Conservation (phyloP, 2,797 vertebrate genomes). For the Acanthis flammea region DNA sequence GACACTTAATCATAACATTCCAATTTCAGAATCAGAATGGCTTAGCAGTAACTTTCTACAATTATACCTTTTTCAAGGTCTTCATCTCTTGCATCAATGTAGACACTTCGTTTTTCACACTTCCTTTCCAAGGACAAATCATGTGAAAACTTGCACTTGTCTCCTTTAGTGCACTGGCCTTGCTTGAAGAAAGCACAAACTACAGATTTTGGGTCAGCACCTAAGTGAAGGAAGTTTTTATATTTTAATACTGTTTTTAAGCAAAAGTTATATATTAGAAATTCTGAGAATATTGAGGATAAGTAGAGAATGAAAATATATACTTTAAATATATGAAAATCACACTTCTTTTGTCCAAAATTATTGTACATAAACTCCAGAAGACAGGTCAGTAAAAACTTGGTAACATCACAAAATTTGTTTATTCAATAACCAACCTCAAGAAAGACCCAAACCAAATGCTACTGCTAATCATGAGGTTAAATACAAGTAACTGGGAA, state of each 20-base stretch:
- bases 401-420: background rate
- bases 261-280: background rate
- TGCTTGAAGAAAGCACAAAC: constrained; percentile 98
- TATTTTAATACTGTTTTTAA: background rate
- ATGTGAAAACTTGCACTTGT: constrained; percentile 98
- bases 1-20: background rate
- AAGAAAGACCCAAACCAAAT: background rate
- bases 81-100: constrained; percentile 93
- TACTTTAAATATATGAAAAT: background rate
- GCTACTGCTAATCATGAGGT: background rate
- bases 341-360: background rate
- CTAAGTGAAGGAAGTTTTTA: constrained; percentile 62
- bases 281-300: background rate
- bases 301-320: background rate
- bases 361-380: background rate
- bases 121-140: constrained; percentile 94
- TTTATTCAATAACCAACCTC: background rate
- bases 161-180: constrained; percentile 97
- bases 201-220: constrained; percentile 96
- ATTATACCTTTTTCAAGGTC: constrained; percentile 91
- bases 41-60: background rate
- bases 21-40: background rate
- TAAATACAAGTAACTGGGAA: background rate
- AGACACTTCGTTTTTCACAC: constrained; percentile 93
- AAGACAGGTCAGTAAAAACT: background rate